phyloP scores from a whole-genome alignment of 53 echinoderm and acorn worm species.

The Crossaster papposus region DNA sequence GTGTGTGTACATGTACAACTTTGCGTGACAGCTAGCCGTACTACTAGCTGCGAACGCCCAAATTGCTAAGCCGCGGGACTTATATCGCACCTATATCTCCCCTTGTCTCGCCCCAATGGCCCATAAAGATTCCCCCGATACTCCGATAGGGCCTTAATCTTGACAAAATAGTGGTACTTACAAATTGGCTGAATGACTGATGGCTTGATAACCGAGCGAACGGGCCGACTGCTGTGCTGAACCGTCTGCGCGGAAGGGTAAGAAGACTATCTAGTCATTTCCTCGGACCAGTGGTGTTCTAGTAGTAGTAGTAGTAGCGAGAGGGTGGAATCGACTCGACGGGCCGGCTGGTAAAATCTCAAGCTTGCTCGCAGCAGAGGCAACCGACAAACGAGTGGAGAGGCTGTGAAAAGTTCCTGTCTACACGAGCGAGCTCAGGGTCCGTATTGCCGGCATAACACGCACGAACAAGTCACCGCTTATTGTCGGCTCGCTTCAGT shows the following conservation, averaged over 20 bases:
- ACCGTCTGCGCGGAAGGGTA: slow-evolving; percentile 6
- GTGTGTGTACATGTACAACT: not conserved
- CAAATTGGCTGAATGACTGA: slow-evolving; percentile 41
- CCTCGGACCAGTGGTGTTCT: not conserved
- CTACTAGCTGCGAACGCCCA: not conserved
- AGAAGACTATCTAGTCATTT: slow-evolving; percentile 5
- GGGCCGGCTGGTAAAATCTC: not conserved
- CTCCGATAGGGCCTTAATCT: slow-evolving; percentile 25
- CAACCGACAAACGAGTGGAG: not conserved
- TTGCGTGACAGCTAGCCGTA: not conserved
- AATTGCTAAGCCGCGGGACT: not conserved
- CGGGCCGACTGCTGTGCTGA: slow-evolving; percentile 6
- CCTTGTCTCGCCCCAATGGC: slow-evolving; percentile 55
- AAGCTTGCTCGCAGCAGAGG: not conserved
- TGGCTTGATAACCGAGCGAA: slow-evolving; percentile 21
- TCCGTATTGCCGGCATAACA: not conserved
- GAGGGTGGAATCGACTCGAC: slow-evolving; percentile 2
- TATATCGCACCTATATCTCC: slow-evolving; percentile 16
- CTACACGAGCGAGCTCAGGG: not conserved
- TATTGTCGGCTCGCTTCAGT: not conserved
- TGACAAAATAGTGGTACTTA: slow-evolving; percentile 55
- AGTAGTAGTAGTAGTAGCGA: too few species aligned
- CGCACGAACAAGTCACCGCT: slow-evolving; percentile 27
- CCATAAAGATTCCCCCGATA: slow-evolving; percentile 56
- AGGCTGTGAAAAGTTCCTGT: slow-evolving; percentile 17